Evolutionary conservation across 2,113 vertebrate genomes (phyloP).

Genomic region (Hoplias malabaricus): DNA sequence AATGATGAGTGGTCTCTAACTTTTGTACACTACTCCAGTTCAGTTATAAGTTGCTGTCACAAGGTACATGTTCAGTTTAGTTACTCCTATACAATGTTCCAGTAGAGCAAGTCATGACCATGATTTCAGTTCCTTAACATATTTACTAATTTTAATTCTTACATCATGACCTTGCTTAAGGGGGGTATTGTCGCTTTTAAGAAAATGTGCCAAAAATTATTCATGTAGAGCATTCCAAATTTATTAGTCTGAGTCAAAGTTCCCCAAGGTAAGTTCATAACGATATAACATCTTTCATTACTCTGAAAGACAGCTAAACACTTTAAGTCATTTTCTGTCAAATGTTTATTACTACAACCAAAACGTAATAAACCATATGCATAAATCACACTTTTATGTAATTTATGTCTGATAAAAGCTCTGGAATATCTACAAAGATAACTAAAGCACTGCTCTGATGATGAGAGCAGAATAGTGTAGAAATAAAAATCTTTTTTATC

Average conservation of each 20-base stretch:
- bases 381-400: slow-evolving; percentile 7
- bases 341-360: neutral
- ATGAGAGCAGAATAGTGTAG: neutral
- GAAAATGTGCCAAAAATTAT: neutral
- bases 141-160: neutral
- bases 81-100: neutral
- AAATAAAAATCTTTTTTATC: neutral
- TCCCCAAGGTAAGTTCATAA: neutral
- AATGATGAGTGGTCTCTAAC: no score
- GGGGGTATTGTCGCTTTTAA: neutral
- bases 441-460: neutral
- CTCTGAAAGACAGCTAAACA: slow-evolving; percentile 2
- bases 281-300: neutral
- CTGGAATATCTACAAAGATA: neutral
- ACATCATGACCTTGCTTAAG: neutral
- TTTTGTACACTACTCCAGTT: no score
- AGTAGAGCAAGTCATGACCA: neutral
- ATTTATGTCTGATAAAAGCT: neutral
- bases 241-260: neutral
- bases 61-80: neutral
- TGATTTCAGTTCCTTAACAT: neutral
- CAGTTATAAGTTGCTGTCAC: no score
- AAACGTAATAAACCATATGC: neutral
- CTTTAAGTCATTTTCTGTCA: neutral
- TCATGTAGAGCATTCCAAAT: slow-evolving; percentile 4